Evolutionary conservation across 1,140 invertebrate species (phyloP), one percentile per base, ranked within the genome.

Genomic region (Bombus picipes): DNA sequence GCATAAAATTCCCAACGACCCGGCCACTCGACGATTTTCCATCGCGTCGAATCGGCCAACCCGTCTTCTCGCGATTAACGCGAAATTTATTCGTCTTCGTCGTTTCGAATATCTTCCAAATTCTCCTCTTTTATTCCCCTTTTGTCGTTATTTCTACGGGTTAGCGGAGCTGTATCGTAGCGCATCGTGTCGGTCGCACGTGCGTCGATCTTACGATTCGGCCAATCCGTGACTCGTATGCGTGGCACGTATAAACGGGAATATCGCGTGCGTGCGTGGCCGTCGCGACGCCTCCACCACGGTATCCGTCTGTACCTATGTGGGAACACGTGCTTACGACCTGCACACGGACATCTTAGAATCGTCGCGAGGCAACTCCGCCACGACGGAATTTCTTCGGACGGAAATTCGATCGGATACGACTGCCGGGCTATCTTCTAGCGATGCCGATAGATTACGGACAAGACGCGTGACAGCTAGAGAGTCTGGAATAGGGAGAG

Each of bases 291-390:
- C 47, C 47, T 53, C 18, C 47, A 2, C 47, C 65, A 4, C 43
- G 12, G 13, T 53, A n/a, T 73, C 34, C 72, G 81, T 75, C 57
- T 32, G n/a, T 59, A 28, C 15, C 71, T n/a, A 53, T 34, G 59
- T 22, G 80, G 22, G 47, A 34, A 47, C 80, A 43, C 53, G 78
- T 59, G 79, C 41, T 22, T 53, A 53, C 47, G 22, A 53, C 1
- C 18, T 0, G 15, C 13, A 18, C 43, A 68, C 80, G n/a, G 53
- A 13, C 62, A 53, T 76, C 81, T 84, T 72, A 84, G 90, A 91
- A 90, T 92, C 88, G 89, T 89, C 84, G 85, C 88, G 70, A 91
- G 88, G 88, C 91, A 92, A 88, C 78, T 62, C 70, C 72, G 84
- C 80, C 65, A 71, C 43, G 68, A 62, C 32, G 71, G 53, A 86